A percentile compares a stretch with the other conserved stretches of the same genome.
phyloP scores from a whole-genome alignment of 2,113 vertebrate genomes.

The Manacus vitellinus region DNA sequence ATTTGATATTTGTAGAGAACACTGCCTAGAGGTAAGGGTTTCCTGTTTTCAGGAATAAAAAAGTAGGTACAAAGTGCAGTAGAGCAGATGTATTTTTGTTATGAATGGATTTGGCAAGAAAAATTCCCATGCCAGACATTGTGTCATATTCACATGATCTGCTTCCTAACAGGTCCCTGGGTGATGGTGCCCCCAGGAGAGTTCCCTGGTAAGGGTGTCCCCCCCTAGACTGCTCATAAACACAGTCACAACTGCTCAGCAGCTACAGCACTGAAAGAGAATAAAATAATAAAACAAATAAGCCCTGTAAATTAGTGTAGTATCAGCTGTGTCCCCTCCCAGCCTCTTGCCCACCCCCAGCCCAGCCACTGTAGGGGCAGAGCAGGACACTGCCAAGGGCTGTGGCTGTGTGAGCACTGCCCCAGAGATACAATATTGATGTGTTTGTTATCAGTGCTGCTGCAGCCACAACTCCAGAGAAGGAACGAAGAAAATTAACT shows the following conservation, averaged over 20 bases:
- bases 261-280: not conserved
- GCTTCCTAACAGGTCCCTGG: not conserved
- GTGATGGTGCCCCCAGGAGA: not conserved
- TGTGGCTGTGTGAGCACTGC: not conserved
- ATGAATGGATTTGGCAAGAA: not conserved
- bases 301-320: not conserved
- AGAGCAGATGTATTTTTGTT: not conserved
- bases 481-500: not conserved
- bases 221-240: not conserved
- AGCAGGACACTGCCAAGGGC: not conserved
- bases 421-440: not conserved
- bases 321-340: not conserved
- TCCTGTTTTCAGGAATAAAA: not conserved
- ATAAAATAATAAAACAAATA: not conserved
- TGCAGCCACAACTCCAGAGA: not conserved
- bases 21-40: not conserved
- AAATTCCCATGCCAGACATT: not conserved
- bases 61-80: not conserved
- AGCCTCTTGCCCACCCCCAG: not conserved
- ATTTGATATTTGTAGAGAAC: not conserved
- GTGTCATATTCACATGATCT: not conserved
- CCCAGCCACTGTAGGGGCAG: not conserved
- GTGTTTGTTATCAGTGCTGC: not conserved
- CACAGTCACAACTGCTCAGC: not conserved
- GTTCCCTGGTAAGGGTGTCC: not conserved